phyloP scores from a whole-genome alignment of 2,888 invertebrate species.

The Eulithis prunata region DNA sequence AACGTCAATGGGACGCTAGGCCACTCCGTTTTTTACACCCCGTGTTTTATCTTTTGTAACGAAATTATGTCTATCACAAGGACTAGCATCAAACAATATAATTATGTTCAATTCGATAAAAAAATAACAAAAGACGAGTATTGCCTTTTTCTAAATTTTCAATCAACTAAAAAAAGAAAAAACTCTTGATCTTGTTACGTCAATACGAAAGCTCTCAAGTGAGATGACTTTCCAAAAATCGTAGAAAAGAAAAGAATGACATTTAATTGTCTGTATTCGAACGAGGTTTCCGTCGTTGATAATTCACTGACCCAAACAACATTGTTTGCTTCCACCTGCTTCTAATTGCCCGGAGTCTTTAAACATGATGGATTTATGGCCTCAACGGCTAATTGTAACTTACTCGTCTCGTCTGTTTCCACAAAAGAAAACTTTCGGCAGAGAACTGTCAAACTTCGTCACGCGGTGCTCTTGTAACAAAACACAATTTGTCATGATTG shows the following conservation, averaged over 20 bases:
- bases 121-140: too few species aligned
- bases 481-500: conserved; percentile 82
- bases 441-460: conserved; percentile 74
- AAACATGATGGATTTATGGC: conserved; percentile 46
- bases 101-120: not conserved
- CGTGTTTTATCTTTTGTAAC: conserved; percentile 52
- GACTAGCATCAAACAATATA: not conserved
- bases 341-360: conserved; percentile 29
- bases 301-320: conserved; percentile 27
- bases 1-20: conserved; percentile 52
- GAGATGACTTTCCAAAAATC: not conserved
- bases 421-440: conserved; percentile 63
- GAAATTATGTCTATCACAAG: conserved; percentile 17
- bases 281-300: conserved; percentile 18
- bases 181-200: not conserved
- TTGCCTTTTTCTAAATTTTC: not conserved
- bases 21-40: conserved; percentile 53
- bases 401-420: conserved; percentile 54
- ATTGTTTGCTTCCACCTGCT: conserved; percentile 21
- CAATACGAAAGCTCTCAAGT: not conserved
- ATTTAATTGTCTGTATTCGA: conserved; percentile 7
- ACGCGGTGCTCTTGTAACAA: conserved; percentile 70
- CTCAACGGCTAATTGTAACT: conserved; percentile 65
- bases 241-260: conserved; percentile 10
- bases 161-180: not conserved